Conservation (phyloP, 2,888 invertebrate genomes). For the Nomada fucata region DNA sequence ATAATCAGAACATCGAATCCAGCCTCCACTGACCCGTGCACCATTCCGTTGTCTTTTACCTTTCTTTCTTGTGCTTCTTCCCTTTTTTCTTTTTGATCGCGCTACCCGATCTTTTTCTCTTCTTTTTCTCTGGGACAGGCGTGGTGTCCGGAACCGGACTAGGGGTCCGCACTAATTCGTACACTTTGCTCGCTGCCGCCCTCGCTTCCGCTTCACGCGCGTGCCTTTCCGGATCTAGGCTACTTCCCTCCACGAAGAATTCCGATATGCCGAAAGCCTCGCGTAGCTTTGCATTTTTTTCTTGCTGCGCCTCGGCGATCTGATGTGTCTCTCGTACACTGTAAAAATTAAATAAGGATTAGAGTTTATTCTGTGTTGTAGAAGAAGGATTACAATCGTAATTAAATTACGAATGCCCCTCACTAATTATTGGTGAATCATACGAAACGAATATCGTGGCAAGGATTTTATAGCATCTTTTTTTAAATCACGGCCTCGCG, state of each 20-base stretch:
- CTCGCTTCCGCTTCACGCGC: constrained; percentile 86
- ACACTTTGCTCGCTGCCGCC: constrained; percentile 85
- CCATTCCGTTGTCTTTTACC: constrained; percentile 84
- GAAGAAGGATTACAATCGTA: background rate
- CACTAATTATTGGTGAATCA: background rate
- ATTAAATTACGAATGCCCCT: background rate
- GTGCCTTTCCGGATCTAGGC: constrained; percentile 93
- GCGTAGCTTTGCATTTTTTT: constrained; percentile 96
- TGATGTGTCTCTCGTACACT: constrained; percentile 98
- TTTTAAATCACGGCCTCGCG: background rate
- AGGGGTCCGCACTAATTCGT: constrained; percentile 91
- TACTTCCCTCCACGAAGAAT: constrained; percentile 96
- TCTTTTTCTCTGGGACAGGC: constrained; percentile 81
- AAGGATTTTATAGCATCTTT: background rate
- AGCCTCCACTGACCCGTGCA: constrained; percentile 78
- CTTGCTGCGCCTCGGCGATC: constrained; percentile 97
- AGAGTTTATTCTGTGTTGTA: background rate
- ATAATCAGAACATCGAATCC: constrained; percentile 65
- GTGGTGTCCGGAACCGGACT: constrained; percentile 86
- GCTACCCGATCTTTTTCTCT: constrained; percentile 84
- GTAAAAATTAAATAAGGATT: constrained; percentile 72
- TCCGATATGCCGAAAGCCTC: constrained; percentile 98
- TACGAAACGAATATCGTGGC: background rate
- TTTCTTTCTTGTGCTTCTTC: constrained; percentile 88
- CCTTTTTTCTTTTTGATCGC: constrained; percentile 89